A percentile compares a stretch with the other conserved stretches of the same genome.
phyloP scores from a whole-genome alignment of 30 jellyfish, hydroid and myxozoan genomes.

The Morbakka virulenta region DNA sequence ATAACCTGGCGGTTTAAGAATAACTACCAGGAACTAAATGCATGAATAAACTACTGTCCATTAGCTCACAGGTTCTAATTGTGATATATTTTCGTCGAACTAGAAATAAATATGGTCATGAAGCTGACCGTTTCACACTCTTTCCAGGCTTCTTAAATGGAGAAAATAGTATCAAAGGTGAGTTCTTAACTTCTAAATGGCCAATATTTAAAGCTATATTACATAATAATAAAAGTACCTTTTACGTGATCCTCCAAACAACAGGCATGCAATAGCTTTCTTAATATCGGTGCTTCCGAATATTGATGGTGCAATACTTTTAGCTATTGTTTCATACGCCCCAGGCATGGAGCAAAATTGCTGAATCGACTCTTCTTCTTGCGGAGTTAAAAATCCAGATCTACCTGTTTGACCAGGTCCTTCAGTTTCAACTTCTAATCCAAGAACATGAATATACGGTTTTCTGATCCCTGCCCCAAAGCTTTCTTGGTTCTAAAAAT shows the following conservation, averaged over 20 bases:
- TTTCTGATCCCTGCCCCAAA: slow-evolving; percentile 96
- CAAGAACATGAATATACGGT: slow-evolving; percentile 97
- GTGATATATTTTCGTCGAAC: no score
- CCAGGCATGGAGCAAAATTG: slow-evolving; percentile 80
- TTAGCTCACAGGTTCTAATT: no score
- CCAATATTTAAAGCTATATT: no score
- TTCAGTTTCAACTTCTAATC: slow-evolving; percentile 88
- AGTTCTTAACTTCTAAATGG: no score
- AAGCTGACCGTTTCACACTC: no score
- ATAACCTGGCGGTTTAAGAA: no score
- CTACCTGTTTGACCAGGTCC: slow-evolving; percentile 95
- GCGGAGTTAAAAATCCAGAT: slow-evolving; percentile 73
- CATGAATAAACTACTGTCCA: no score
- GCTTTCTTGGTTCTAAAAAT: slow-evolving; percentile 69
- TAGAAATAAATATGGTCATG: no score
- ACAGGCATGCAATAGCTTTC: slow-evolving; percentile 95
- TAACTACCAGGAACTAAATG: no score
- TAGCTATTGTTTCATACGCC: slow-evolving; percentile 79
- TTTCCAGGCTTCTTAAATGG: no score
- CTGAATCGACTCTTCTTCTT: slow-evolving; percentile 87
- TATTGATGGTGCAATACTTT: slow-evolving; percentile 98
- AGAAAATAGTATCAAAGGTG: no score
- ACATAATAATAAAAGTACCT: no score
- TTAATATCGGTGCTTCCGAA: slow-evolving; percentile 96
- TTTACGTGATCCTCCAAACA: slow-evolving; percentile 99